Evolutionary conservation across 2,797 vertebrate species (phyloP).

Genomic region (Liparis tanakae): DNA sequence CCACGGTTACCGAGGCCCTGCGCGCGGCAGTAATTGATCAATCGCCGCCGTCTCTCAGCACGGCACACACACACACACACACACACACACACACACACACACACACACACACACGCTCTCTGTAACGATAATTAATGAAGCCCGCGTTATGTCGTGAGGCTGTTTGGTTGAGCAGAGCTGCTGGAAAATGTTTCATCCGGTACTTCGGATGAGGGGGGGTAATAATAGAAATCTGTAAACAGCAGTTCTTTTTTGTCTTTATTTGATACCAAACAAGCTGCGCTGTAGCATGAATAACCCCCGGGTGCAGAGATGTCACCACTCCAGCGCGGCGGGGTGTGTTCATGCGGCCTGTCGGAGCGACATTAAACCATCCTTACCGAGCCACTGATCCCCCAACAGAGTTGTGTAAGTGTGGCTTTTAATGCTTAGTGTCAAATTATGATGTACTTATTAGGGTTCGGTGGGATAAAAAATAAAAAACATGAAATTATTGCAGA

Average conservation of each 20-base stretch:
- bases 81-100: no score
- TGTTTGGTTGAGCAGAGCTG: slow-evolving; percentile 1
- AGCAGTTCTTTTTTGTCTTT: neutral
- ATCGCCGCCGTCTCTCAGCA: slow-evolving; percentile 21
- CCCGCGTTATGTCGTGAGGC: slow-evolving; percentile 9
- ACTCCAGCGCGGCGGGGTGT: neutral
- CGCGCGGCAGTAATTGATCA: slow-evolving; percentile 26
- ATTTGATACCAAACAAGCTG: neutral
- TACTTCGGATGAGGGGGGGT: neutral
- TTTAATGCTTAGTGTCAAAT: slow-evolving; percentile 4
- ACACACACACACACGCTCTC: no score
- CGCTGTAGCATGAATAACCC: neutral
- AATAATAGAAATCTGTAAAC: slow-evolving; percentile 7
- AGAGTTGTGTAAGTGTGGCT: neutral
- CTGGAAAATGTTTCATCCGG: slow-evolving; percentile 5
- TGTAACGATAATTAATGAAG: slow-evolving; percentile 42
- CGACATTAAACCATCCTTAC: slow-evolving; percentile 7
- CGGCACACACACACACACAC: no score
- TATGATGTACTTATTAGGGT: neutral
- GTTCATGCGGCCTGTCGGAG: neutral
- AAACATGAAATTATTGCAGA: neutral
- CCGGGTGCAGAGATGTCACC: neutral
- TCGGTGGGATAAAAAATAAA: neutral
- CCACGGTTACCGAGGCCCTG: slow-evolving; percentile 14
- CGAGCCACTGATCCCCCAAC: neutral